phyloP scores from a whole-genome alignment of 2,113 vertebrate genomes.

The Gallinago undulata region DNA sequence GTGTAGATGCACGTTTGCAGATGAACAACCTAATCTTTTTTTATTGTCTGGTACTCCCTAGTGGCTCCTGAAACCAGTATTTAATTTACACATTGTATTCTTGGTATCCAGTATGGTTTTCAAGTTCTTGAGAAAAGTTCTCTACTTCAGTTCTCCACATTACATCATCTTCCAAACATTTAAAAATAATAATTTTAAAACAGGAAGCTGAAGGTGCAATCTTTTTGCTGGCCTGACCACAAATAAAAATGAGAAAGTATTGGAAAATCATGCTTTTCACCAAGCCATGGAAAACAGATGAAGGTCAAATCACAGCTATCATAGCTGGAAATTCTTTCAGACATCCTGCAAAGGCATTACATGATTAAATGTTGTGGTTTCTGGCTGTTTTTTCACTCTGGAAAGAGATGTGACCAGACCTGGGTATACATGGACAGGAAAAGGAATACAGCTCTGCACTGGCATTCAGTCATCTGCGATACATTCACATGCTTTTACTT shows the following conservation, averaged over 20 bases:
- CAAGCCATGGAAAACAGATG: conserved; percentile 36
- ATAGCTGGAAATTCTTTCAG: conserved; percentile 45
- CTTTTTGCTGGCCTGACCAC: conserved; percentile 24
- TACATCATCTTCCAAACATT: conserved; percentile 25
- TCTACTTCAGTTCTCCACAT: background rate
- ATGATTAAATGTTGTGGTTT: conserved; percentile 13
- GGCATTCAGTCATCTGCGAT: background rate
- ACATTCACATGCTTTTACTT: fast-evolving
- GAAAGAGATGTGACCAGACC: background rate
- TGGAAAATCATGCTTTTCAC: conserved; percentile 43
- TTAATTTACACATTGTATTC: background rate
- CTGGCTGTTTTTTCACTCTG: conserved; percentile 19
- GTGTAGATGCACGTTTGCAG: background rate
- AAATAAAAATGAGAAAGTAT: conserved; percentile 33
- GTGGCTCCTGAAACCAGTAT: background rate
- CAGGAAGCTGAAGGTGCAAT: conserved; percentile 27
- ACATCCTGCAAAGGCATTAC: conserved; percentile 10
- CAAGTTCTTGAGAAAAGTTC: conserved; percentile 1
- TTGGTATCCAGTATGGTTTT: background rate
- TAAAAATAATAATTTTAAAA: conserved; percentile 38
- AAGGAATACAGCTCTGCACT: background rate
- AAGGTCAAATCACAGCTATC: conserved; percentile 49
- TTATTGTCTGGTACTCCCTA: background rate
- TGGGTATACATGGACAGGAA: background rate
- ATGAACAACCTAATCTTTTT: background rate